phyloP scores from a whole-genome alignment of 1,140 invertebrate species.

The Anoplolepis gracilipes region DNA sequence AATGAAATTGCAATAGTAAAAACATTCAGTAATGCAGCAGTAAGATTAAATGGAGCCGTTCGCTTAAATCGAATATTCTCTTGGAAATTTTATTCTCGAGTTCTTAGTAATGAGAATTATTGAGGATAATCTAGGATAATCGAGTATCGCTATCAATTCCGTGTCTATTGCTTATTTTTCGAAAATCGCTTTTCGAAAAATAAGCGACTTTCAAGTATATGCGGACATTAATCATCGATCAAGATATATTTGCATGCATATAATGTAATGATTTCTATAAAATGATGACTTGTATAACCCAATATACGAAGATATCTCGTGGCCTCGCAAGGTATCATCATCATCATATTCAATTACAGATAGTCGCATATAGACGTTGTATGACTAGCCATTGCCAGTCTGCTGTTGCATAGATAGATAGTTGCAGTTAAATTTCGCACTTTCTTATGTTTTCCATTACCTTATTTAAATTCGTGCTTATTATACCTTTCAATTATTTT shows the following conservation, averaged over 20 bases:
- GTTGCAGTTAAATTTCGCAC: conserved; percentile 1
- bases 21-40: neutral
- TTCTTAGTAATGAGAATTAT: neutral
- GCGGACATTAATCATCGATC: neutral
- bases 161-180: conserved; percentile 19
- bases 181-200: conserved; percentile 8
- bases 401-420: conserved; percentile 36
- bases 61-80: neutral
- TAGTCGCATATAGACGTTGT: conserved; percentile 25
- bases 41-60: neutral
- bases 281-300: conserved; percentile 64
- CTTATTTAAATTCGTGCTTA: neutral
- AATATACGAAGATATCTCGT: conserved; percentile 53
- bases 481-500: neutral
- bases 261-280: conserved; percentile 47
- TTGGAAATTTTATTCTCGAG: conserved; percentile 6
- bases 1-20: neutral
- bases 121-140: conserved; percentile 33
- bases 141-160: conserved; percentile 23
- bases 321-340: conserved; percentile 17
- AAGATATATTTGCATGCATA: neutral
- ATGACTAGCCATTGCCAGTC: conserved; percentile 33
- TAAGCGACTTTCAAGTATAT: neutral
- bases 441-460: conserved; percentile 7
- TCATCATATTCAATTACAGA: conserved; percentile 51